These are phyloP conservation scores for Leucophora obtusa DNA, from an alignment of 2,888 invertebrate species.

Conservation along the genomic window DNA sequence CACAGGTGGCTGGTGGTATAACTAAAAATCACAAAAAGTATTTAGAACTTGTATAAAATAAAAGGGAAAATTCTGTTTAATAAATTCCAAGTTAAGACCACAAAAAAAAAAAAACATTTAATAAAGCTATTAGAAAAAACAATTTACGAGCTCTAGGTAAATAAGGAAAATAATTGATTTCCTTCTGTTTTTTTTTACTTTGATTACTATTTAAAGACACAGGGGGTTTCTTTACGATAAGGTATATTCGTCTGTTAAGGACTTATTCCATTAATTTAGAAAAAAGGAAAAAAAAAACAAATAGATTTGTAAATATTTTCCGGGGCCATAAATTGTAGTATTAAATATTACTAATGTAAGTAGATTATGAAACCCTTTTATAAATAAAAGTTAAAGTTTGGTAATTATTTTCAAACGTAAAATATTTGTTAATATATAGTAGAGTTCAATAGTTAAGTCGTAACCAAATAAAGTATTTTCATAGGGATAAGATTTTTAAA, in stretches of 20 bases:
- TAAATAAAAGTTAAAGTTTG: not conserved
- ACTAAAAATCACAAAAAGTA: not conserved
- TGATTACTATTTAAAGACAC: not conserved
- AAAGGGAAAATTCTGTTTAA: not conserved
- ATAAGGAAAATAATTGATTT: constrained; percentile 18
- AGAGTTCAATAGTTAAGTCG: not conserved
- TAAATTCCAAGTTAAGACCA: not conserved
- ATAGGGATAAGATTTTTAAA: not conserved
- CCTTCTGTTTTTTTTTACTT: not conserved
- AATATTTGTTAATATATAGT: not conserved
- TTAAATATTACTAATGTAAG: constrained; percentile 18
- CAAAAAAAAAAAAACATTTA: not conserved
- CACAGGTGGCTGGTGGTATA: constrained; percentile 29
- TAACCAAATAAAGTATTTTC: not conserved
- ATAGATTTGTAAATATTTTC: constrained; percentile 4
- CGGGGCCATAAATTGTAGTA: constrained; percentile 4
- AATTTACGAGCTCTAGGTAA: not conserved
- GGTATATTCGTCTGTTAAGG: not conserved
- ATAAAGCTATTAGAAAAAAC: constrained; percentile 11
- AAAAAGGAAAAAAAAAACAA: not conserved
- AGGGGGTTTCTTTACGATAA: not conserved
- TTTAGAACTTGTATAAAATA: not conserved
- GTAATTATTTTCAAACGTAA: not conserved
- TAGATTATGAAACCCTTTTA: constrained; percentile 21
- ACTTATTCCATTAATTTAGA: not conserved